Conservation (phyloP, 2,113 vertebrate genomes). For the Scopus umbretta region DNA sequence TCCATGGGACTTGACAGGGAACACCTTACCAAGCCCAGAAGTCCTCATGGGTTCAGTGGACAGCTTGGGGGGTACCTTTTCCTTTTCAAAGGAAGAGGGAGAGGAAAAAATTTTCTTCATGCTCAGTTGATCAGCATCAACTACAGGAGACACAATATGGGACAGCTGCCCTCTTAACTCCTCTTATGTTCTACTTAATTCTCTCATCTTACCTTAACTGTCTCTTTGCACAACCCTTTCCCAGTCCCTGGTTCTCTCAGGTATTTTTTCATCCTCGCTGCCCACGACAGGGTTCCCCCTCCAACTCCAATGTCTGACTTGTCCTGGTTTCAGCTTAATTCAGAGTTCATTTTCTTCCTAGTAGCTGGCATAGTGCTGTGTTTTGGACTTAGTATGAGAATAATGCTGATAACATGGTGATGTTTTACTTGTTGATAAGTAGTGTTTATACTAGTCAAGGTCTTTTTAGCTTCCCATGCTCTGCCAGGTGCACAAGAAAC, state of each 20-base stretch:
- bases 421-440: no score
- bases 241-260: neutral
- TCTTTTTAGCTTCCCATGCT: no score
- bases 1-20: fast-evolving
- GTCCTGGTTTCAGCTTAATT: no score
- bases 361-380: no score
- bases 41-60: neutral
- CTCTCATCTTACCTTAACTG: neutral
- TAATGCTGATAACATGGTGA: no score
- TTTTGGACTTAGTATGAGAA: no score
- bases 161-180: neutral
- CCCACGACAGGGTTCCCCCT: neutral
- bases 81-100: neutral
- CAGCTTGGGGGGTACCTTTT: neutral
- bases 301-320: neutral
- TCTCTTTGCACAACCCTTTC: neutral
- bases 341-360: no score
- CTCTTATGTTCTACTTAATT: neutral
- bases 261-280: neutral
- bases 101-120: neutral
- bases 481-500: no score
- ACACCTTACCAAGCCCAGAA: neutral
- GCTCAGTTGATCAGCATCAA: neutral
- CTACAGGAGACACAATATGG: neutral
- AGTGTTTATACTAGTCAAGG: no score